Base-by-base conservation (phyloP, 1,140 invertebrate species). In the Pogonomyrmex barbatus region DNA sequence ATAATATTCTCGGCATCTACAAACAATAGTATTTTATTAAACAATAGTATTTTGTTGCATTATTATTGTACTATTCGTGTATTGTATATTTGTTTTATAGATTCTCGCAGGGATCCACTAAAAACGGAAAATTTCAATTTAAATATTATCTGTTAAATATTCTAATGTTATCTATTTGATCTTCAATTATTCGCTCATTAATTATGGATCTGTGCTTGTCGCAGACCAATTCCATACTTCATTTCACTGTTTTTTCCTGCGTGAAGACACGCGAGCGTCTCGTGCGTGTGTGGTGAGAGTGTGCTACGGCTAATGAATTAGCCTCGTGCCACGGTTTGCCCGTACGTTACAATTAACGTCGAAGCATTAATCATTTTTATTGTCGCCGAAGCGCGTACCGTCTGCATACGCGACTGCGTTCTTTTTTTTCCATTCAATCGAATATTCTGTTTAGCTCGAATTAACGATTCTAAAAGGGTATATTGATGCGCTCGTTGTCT, bases 341-440 rank as follows among this genome's bases (percentile, higher is more conserved):
- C 73, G 56, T 77, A 63, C 6, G 30, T 62, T 77, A 63, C 45
- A 67, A 79, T 79, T 79, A 79, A 3, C 47, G 33, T 30, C n/a
- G 60, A 36, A 45, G 4, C 60, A 67, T 67, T 79, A 67, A 79
- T 79, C 77, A 79, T 67, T 79, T 79, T 79, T 67, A 79, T 79
- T 63, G 33, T 54, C 2, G 12, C 54, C 54, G 14, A 47, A 63
- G 75, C 30, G 45, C 60, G n/a, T 30, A 52, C 45, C 45, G 42
- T 45, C 4, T 68, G 42, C 42, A 24, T 68, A 50, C 42, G 65
- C 65, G 47, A 33, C 42, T 78, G 76, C 45, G 9, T 36, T 78
- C 33, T 52, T 50, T 10, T 1, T 6, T 1, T 6, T 39, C 24
- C 0, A 24, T 63, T 50, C 45, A 2, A 10, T 54, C 47, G 39